Percentiles rank a stretch among this genome's conserved stretches.
Conservation (phyloP, 2,888 invertebrate genomes). For the Ophioninae sp. region DNA sequence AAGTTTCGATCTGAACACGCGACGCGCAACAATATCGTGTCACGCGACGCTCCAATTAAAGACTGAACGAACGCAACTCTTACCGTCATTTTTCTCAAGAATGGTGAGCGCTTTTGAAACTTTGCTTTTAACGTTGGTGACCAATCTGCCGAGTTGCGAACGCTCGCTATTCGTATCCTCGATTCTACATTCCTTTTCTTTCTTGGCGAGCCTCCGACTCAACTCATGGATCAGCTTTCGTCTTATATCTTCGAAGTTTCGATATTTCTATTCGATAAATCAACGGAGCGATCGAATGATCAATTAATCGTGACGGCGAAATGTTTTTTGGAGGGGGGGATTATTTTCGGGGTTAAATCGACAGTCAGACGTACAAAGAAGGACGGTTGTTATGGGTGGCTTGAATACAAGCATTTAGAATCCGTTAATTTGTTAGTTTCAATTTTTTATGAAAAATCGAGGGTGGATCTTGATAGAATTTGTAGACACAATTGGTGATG, state of each 20-base stretch:
- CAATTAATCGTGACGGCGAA: too few species aligned
- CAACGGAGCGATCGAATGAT: background rate
- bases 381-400: too few species aligned
- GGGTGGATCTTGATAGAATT: too few species aligned
- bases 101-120: slow-evolving; percentile 82
- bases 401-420: too few species aligned
- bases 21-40: background rate
- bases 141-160: slow-evolving; percentile 81
- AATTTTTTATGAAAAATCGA: too few species aligned
- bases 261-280: slow-evolving; percentile 81
- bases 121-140: slow-evolving; percentile 83
- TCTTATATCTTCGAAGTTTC: slow-evolving; percentile 81
- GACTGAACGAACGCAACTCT: background rate
- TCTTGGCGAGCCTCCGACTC: slow-evolving; percentile 78
- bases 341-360: too few species aligned
- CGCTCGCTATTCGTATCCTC: slow-evolving; percentile 73
- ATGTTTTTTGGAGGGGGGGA: too few species aligned
- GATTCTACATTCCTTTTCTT: slow-evolving; percentile 69
- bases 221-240: slow-evolving; percentile 82
- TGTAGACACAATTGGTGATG: too few species aligned
- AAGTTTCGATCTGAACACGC: background rate
- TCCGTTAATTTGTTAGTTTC: too few species aligned
- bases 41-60: background rate
- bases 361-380: too few species aligned
- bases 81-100: slow-evolving; percentile 66